These are phyloP conservation scores for Conus betulinus DNA, from an alignment of 1,140 invertebrate species.

Conservation along the genomic window DNA sequence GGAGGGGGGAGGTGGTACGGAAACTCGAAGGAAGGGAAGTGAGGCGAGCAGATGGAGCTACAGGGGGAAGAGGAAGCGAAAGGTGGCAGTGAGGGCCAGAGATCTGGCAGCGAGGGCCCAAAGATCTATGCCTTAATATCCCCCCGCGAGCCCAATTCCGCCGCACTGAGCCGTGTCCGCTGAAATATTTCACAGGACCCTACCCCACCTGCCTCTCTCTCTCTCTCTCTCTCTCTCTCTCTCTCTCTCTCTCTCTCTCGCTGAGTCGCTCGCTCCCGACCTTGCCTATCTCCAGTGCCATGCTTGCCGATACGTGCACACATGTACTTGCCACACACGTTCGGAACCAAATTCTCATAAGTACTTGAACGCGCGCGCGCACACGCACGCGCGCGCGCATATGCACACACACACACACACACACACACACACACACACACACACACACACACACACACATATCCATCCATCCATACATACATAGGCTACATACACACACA, in stretches of 20 bases:
- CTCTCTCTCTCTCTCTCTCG: neutral
- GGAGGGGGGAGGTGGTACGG: neutral
- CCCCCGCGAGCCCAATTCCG: neutral
- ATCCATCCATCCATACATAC: no score
- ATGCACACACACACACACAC: no score
- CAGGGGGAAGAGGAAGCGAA: neutral
- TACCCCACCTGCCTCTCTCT: neutral
- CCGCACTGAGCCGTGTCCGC: conserved; percentile 8
- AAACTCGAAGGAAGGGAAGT: neutral
- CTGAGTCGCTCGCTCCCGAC: neutral
- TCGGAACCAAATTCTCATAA: no score
- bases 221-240: conserved; percentile 19
- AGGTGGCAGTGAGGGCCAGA: no score
- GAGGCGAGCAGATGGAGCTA: neutral
- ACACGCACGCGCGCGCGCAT: no score
- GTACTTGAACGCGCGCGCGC: no score
- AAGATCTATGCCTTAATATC: conserved; percentile 22
- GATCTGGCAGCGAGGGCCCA: neutral
- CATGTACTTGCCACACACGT: no score
- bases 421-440: no score
- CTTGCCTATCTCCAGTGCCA: no score
- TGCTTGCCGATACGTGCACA: no score
- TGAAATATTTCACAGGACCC: conserved; percentile 24
- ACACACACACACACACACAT: no score
- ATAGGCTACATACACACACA: no score